A percentile compares a stretch with the other conserved stretches of the same genome.
Conservation (phyloP, 2,113 vertebrate species). For the Zosterops lateralis region DNA sequence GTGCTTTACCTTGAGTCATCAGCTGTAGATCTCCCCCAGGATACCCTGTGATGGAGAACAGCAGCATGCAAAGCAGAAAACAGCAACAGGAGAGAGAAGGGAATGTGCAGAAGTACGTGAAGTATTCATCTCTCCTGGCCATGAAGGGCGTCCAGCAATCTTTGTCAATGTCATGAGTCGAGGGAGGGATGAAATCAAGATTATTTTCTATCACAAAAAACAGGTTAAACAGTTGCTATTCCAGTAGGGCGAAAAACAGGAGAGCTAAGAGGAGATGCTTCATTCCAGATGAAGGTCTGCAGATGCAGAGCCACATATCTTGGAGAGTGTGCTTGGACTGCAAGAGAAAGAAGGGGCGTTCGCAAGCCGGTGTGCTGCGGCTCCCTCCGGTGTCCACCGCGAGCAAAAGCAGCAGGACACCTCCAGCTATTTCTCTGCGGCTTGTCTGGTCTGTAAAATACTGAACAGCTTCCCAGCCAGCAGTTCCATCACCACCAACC, state of each 20-base stretch:
- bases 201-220: background rate
- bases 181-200: background rate
- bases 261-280: background rate
- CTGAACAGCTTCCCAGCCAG: background rate
- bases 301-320: background rate
- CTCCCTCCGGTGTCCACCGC: conserved; percentile 41
- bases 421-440: background rate
- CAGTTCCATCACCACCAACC: background rate
- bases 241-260: background rate
- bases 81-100: background rate
- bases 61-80: background rate
- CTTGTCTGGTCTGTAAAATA: background rate
- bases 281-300: background rate
- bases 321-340: background rate
- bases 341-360: background rate
- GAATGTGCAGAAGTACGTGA: background rate
- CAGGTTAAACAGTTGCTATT: background rate
- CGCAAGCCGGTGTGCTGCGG: background rate
- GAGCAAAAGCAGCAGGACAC: background rate
- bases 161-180: background rate
- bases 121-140: background rate
- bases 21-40: background rate
- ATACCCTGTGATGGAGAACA: background rate
- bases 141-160: background rate
- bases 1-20: background rate